Base-by-base conservation (phyloP, 1,140 invertebrate genomes). In the Scaptomyza montana region DNA sequence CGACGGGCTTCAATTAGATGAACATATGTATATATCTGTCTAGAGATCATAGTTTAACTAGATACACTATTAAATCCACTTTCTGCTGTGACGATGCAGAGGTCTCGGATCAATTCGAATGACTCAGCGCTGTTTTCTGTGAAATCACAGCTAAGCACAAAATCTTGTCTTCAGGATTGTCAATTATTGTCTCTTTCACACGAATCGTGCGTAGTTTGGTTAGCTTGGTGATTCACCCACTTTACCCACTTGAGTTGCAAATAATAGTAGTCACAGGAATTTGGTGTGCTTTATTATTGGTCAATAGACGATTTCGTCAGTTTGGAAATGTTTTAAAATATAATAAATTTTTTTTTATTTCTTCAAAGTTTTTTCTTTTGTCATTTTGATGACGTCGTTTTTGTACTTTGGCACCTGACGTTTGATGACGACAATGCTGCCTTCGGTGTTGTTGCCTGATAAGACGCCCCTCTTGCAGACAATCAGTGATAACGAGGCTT, bases 401-500 rank as follows among this genome's bases (percentile, higher is more conserved):
- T 0, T 61, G 82, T 64, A 85, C 81, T 86, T 86, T 74, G 81
- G 33, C 45, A 46, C 77, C 56, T 21, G 74, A 68, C 50, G 62
- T 61, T 66, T 47, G 80, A 46, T 55, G 70, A 67, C 60, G 63
- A 65, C 59, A 61, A 7, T 5, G 21, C 10, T 50, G 12, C 10
- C 41, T 9, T 28, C 28, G 21, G 12, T 10, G 9, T 8, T 28
- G 10, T 65, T 45, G 46, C 30, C 66, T 81, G 81, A 86, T 86
- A 86, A 86, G 78, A 59, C 59, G 53, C 62, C 69, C 66, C 49
- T 13, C 45, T 73, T 41, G 36, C 74, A 86, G 82, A 86, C 81
- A 87, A 81, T 87, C 81, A 86, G 81, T 86, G 82, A 86, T 86
- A 87, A 68, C 66, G 65, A 59, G 16, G 39, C 62, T 85, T 85